Percentiles rank a stretch among this genome's conserved stretches.
Conservation (phyloP, 2,888 invertebrate genomes). For the Gonocerus acuteangulatus region DNA sequence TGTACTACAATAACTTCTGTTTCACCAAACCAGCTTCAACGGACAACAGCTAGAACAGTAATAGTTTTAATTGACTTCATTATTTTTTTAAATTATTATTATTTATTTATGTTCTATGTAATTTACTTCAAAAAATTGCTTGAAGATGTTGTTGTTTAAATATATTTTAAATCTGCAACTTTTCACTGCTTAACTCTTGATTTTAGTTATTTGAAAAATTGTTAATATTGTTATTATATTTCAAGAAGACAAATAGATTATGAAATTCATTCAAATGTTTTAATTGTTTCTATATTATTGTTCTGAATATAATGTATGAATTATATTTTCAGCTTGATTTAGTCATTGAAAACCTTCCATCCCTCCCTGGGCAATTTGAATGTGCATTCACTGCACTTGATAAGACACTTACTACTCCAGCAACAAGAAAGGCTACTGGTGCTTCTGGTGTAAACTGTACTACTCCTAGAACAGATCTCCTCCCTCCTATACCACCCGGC, state of each 20-base stretch:
- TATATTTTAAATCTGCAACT: too few species aligned
- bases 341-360: constrained; percentile 91
- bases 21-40: constrained; percentile 81
- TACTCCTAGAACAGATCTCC: constrained; percentile 84
- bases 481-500: constrained; percentile 86
- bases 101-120: too few species aligned
- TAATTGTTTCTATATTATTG: too few species aligned
- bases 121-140: too few species aligned
- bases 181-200: too few species aligned
- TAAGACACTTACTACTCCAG: constrained; percentile 82
- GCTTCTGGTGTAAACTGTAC: constrained; percentile 73
- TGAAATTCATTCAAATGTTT: too few species aligned
- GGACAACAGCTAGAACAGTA: constrained; percentile 82
- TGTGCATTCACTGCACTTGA: constrained; percentile 91
- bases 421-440: constrained; percentile 79
- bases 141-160: too few species aligned
- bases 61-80: constrained; percentile 35
- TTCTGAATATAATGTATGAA: too few species aligned
- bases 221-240: too few species aligned
- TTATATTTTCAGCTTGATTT: constrained; percentile 67
- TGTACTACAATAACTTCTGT: constrained; percentile 93
- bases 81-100: not conserved
- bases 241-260: too few species aligned
- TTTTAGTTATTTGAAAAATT: too few species aligned
- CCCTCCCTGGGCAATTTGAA: constrained; percentile 77